A percentile compares a stretch with the other conserved stretches of the same genome.
Evolutionary conservation across 2,888 invertebrate genomes (phyloP).

Genomic region (Campopleginae sp.): DNA sequence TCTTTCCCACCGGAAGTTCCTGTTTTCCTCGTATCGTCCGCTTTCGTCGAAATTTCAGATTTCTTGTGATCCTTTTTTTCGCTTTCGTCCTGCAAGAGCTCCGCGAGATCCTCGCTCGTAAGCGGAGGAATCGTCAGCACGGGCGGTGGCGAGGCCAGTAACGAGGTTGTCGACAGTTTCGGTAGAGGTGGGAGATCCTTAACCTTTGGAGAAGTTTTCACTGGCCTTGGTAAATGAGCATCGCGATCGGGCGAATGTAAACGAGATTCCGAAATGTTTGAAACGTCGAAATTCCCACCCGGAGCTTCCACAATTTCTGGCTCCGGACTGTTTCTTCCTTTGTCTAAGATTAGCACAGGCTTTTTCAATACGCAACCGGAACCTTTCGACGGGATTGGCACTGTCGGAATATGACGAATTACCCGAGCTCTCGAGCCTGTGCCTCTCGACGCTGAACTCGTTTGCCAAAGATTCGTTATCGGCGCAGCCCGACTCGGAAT

Average conservation of each 20-base stretch:
- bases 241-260: constrained; percentile 76
- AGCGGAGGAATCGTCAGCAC: constrained; percentile 79
- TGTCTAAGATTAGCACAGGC: constrained; percentile 74
- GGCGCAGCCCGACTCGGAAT: background rate
- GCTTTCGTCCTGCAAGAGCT: constrained; percentile 82
- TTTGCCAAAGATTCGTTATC: constrained; percentile 63
- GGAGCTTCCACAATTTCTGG: constrained; percentile 20
- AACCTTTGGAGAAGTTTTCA: constrained; percentile 69
- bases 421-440: constrained; percentile 54
- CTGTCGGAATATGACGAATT: constrained; percentile 75
- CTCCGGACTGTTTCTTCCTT: constrained; percentile 68
- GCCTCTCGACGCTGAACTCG: constrained; percentile 56
- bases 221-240: constrained; percentile 64
- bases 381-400: constrained; percentile 76
- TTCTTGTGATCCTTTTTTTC: constrained; percentile 71
- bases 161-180: constrained; percentile 70
- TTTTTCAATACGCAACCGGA: constrained; percentile 72
- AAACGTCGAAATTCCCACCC: constrained; percentile 66
- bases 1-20: constrained; percentile 29
- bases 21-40: background rate
- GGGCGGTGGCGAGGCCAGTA: constrained; percentile 76
- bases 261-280: constrained; percentile 68
- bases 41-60: constrained; percentile 36
- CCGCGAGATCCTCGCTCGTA: constrained; percentile 80
- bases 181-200: constrained; percentile 65